Conservation (phyloP, 2,797 vertebrate genomes). For the Masticophis lateralis region DNA sequence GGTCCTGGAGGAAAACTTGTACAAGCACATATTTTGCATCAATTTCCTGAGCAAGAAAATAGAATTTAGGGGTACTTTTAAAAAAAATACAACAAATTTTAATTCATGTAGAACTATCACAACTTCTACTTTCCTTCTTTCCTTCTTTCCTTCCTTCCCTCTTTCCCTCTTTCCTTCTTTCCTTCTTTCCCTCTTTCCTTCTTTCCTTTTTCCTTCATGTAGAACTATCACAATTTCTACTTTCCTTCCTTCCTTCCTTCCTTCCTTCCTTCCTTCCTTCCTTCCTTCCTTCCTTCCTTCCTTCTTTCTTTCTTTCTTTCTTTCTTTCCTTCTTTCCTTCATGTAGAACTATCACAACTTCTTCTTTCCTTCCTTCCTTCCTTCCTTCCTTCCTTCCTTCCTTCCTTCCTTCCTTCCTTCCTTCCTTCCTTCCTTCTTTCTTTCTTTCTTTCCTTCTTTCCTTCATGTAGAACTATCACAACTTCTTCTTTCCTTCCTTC, state of each 20-base stretch:
- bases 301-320: neutral
- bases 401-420: too few relatives aligned
- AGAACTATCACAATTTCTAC: too few relatives aligned
- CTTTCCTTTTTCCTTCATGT: too few relatives aligned
- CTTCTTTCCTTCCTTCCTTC: too few relatives aligned
- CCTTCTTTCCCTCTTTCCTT: neutral
- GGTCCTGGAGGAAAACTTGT: neutral
- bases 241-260: neutral
- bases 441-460: neutral
- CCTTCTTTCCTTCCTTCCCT: rapidly evolving
- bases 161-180: rapidly evolving
- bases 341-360: neutral
- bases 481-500: neutral
- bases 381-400: rapidly evolving
- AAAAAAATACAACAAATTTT: neutral
- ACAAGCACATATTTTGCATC: neutral
- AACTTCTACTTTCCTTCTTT: neutral
- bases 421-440: neutral
- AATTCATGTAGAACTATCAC: neutral
- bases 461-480: too few relatives aligned
- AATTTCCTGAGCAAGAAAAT: neutral
- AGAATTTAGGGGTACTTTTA: too few relatives aligned
- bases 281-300: too few relatives aligned
- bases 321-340: neutral
- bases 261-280: rapidly evolving